Conservation (phyloP, 2,888 invertebrate genomes). For the Campoletis raptor region DNA sequence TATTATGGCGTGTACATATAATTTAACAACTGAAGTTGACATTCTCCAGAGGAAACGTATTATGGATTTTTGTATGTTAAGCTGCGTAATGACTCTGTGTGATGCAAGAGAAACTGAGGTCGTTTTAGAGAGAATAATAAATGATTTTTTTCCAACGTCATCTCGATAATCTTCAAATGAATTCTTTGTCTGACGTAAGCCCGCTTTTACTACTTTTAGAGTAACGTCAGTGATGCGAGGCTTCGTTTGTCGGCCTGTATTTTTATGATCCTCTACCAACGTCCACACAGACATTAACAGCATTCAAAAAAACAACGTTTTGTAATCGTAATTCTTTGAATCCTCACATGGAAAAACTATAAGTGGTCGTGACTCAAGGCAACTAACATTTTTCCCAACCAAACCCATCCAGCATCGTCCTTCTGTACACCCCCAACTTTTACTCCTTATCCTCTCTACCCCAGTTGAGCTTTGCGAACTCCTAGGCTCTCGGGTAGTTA, state of each 20-base stretch:
- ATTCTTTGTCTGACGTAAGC: not conserved
- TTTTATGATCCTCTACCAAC: not conserved
- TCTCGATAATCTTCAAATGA: not conserved
- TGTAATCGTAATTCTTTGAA: conserved; percentile 61
- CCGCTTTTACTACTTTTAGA: not conserved
- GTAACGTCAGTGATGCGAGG: not conserved
- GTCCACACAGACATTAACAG: conserved; percentile 51
- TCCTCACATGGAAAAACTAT: conserved; percentile 27
- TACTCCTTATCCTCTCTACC: not conserved
- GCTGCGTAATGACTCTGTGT: not conserved
- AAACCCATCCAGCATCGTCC: conserved; percentile 28
- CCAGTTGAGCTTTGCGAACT: conserved; percentile 51
- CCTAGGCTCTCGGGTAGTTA: conserved; percentile 60
- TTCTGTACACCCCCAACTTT: conserved; percentile 11
- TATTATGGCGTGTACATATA: not conserved
- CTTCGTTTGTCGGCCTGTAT: not conserved
- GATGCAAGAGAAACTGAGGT: not conserved
- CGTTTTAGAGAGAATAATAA: not conserved
- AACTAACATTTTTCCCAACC: conserved; percentile 33
- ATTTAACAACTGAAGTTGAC: not conserved
- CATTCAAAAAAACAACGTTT: conserved; percentile 2
- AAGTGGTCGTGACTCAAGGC: conserved; percentile 30
- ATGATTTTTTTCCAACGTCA: not conserved
- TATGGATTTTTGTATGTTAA: not conserved
- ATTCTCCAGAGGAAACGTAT: not conserved